These are phyloP conservation scores for Epizoanthus rinbou DNA, from an alignment of 92 coral and sea anemone species.

Conservation along the genomic window DNA sequence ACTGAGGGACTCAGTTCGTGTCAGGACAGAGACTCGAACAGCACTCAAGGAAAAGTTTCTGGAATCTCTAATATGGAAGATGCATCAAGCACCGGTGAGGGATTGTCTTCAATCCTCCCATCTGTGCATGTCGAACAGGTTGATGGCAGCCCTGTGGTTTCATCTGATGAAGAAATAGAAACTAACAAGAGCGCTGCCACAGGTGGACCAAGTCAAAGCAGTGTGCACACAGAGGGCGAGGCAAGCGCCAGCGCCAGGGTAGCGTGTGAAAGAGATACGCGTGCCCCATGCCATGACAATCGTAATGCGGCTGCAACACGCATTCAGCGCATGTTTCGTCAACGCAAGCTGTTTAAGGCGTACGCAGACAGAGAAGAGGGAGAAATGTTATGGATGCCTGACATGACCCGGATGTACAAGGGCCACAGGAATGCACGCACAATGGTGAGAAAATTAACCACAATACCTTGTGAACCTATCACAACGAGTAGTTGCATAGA, in stretches of 20 bases:
- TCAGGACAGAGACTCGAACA: background rate
- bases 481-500: no score
- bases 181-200: background rate
- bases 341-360: constrained; percentile 63
- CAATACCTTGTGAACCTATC: no score
- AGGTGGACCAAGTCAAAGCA: background rate
- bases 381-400: constrained; percentile 67
- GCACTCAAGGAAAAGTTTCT: background rate
- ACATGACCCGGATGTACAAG: constrained; percentile 81
- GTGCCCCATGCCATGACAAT: constrained; percentile 18
- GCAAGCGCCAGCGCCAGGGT: constrained; percentile 22
- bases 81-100: background rate
- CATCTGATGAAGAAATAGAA: constrained; percentile 11
- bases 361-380: constrained; percentile 21
- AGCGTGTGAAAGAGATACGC: background rate
- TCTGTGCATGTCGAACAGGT: constrained; percentile 31
- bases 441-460: constrained; percentile 67
- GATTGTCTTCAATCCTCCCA: background rate
- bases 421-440: constrained; percentile 99
- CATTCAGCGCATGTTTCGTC: constrained; percentile 91
- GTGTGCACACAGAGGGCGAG: constrained; percentile 12
- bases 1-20: background rate
- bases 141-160: background rate
- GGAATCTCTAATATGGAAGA: background rate
- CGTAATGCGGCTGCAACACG: constrained; percentile 83